Base-by-base conservation (phyloP, 2,888 invertebrate species). In the Pecten maximus region DNA sequence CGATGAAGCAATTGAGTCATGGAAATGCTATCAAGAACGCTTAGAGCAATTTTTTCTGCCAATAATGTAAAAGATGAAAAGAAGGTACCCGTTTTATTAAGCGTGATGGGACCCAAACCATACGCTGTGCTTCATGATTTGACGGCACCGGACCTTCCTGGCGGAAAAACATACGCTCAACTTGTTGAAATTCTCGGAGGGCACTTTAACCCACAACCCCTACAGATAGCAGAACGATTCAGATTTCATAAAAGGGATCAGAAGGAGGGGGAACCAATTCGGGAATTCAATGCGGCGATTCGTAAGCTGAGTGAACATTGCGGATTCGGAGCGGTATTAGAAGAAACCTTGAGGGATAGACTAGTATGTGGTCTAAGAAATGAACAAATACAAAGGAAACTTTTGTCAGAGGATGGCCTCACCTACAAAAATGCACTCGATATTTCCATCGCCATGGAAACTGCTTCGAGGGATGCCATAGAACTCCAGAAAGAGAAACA, bases 191-290 rank as follows among this genome's bases (percentile, higher is more conserved):
- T 88, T 0, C 15, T 90, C 87, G 87, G 48, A 23, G 40, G 2
- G 0, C 89, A 90, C 40, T 90, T 87, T 23, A 48, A 88, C n/a
- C 90, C 90, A 19, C 50, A 40, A n/a, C 90, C 88, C 1, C 4
- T 88, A 6, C 40, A 40, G 35, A 90, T 88, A 16, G 90, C 90
- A 4, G 88, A 90, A n/a, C 8, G 87, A 3, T 88, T 88, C 39
- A 40, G 60, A 28, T 90, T 90, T 40, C 87, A 90, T 39, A 90
- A 90, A 35, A 74, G 88, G 4, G 90, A 89, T 90, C 88, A 90
- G 28, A 87, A 40, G 16, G 40, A 39, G 15, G 89, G 54, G 0
- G 88, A 88, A 40, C 0, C 28, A 0, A 88, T 90, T 0, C 40
- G 88, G 10, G 86, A 88, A 3, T 74, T 86, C 50, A 88, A 44